These are phyloP conservation scores for Euura lappo DNA, from an alignment of 1,140 invertebrate species.

Conservation along the genomic window DNA sequence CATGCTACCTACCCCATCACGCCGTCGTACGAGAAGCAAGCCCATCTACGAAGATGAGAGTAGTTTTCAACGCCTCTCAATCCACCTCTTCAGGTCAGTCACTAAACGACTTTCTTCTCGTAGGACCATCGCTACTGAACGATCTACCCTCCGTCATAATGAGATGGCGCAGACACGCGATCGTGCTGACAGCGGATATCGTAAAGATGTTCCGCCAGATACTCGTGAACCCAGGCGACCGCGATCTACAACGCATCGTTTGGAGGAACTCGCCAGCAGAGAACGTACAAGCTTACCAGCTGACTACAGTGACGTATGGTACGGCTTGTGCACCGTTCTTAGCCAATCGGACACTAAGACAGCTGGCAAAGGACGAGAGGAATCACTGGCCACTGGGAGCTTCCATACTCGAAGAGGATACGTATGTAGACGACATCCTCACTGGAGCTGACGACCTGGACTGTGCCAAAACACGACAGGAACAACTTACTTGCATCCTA, in stretches of 20 bases:
- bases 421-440: constrained; percentile 41
- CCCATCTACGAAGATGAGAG: constrained; percentile 22
- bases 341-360: constrained; percentile 38
- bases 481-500: constrained; percentile 34
- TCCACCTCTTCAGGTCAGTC: constrained; percentile 11
- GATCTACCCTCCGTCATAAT: constrained; percentile 12
- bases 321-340: constrained; percentile 40
- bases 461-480: constrained; percentile 25
- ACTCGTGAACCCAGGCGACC: constrained; percentile 27
- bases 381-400: constrained; percentile 32
- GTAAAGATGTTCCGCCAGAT: constrained; percentile 46
- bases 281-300: constrained; percentile 30
- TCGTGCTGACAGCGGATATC: constrained; percentile 33
- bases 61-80: constrained; percentile 26
- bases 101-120: constrained; percentile 24
- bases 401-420: constrained; percentile 20
- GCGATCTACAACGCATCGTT: constrained; percentile 39
- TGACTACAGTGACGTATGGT: constrained; percentile 52
- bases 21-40: not conserved
- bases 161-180: constrained; percentile 12
- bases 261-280: constrained; percentile 30
- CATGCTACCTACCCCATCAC: not conserved
- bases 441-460: constrained; percentile 29
- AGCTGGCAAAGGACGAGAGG: constrained; percentile 36
- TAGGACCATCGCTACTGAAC: constrained; percentile 13